Percentiles rank a stretch among this genome's conserved stretches.
Conservation (phyloP, 2,888 invertebrate species). For the Hipparchia semele region DNA sequence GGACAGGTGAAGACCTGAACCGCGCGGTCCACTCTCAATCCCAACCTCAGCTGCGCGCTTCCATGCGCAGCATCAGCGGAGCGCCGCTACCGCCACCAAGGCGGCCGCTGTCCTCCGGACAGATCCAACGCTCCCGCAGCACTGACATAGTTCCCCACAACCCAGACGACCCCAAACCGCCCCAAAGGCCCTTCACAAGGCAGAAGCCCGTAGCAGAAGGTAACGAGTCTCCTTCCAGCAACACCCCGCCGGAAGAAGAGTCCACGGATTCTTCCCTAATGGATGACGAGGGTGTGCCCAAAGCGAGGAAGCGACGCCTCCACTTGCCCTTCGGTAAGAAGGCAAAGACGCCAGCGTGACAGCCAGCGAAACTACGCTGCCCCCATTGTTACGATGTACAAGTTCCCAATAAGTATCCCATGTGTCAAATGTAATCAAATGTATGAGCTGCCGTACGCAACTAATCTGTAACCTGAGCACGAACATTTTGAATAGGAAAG, state of each 20-base stretch:
- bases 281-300: constrained; percentile 82
- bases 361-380: constrained; percentile 12
- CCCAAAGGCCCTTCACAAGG: constrained; percentile 53
- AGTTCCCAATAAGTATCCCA: constrained; percentile 20
- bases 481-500: too few relatives aligned
- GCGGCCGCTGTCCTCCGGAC: constrained; percentile 47
- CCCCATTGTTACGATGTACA: constrained; percentile 19
- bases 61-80: constrained; percentile 49
- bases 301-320: constrained; percentile 84
- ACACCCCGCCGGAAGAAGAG: constrained; percentile 84
- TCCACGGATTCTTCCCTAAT: constrained; percentile 88
- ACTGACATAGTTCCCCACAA: constrained; percentile 54
- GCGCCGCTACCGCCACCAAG: constrained; percentile 45
- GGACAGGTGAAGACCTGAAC: constrained; percentile 70
- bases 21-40: constrained; percentile 64
- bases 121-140: constrained; percentile 62
- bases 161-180: constrained; percentile 56
- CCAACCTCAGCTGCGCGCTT: constrained; percentile 63
- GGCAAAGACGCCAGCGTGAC: constrained; percentile 81
- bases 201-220: constrained; percentile 42
- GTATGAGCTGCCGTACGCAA: too few relatives aligned
- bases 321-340: constrained; percentile 86
- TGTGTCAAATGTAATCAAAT: not conserved
- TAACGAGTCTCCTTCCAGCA: constrained; percentile 59
- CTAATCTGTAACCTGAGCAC: too few relatives aligned